Evolutionary conservation across 2,113 vertebrate species (phyloP).

Genomic region (Octodon degus): DNA sequence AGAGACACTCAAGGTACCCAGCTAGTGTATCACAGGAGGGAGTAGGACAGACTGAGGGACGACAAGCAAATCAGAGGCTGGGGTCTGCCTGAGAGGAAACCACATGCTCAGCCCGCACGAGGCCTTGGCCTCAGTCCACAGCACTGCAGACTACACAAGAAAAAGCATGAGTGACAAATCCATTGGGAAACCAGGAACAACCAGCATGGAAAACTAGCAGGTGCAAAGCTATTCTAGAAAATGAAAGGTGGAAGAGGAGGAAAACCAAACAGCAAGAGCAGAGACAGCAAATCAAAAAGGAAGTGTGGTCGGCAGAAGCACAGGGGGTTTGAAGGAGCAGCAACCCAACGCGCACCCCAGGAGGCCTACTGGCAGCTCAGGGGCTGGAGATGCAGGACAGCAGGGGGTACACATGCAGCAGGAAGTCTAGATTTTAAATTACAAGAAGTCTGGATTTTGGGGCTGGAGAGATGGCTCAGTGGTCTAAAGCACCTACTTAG

Average conservation of each 20-base stretch:
- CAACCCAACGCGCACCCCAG: too few relatives aligned
- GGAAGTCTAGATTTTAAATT: neutral
- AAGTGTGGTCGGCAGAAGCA: neutral
- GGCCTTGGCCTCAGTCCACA: neutral
- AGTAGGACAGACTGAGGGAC: neutral
- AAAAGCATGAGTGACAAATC: neutral
- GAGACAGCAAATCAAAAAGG: neutral
- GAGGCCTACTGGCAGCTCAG: too few relatives aligned
- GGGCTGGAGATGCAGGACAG: neutral
- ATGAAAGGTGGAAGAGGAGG: neutral
- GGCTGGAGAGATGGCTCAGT: too few relatives aligned
- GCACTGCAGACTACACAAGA: neutral
- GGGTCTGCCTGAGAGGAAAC: neutral
- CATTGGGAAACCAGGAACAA: accelerated
- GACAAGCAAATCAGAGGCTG: too few relatives aligned
- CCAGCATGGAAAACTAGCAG: neutral
- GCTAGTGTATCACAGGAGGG: neutral
- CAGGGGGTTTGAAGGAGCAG: neutral
- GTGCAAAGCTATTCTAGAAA: neutral
- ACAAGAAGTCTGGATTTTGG: too few relatives aligned
- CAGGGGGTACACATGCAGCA: accelerated
- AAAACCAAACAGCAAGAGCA: accelerated
- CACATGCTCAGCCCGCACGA: neutral
- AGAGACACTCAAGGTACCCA: neutral
- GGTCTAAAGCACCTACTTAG: too few relatives aligned